phyloP scores from a whole-genome alignment of 1,140 invertebrate species.

The Arion vulgaris region DNA sequence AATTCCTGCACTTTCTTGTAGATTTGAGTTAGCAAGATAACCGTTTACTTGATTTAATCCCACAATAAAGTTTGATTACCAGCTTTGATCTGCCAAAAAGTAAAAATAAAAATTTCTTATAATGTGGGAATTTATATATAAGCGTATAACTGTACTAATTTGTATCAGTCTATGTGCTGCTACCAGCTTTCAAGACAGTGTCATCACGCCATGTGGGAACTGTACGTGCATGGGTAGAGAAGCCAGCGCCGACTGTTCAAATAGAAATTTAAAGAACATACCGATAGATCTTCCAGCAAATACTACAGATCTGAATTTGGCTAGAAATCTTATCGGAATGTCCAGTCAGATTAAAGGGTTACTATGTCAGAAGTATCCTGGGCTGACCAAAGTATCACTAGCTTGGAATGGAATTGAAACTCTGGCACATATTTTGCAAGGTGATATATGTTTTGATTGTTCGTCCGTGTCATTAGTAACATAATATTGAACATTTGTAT shows the following conservation, averaged over 20 bases:
- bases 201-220: background rate
- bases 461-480: too few relatives aligned
- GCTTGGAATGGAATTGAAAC: background rate
- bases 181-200: background rate
- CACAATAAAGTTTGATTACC: too few relatives aligned
- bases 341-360: background rate
- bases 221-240: background rate
- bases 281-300: constrained; percentile 3
- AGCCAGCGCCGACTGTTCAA: constrained; percentile 11
- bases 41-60: too few relatives aligned
- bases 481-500: too few relatives aligned
- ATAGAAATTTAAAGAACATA: background rate
- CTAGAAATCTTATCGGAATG: background rate
- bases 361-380: background rate
- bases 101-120: too few relatives aligned
- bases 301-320: background rate
- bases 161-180: background rate
- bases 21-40: too few relatives aligned
- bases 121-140: background rate
- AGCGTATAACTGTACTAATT: background rate
- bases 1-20: too few relatives aligned
- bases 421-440: background rate
- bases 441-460: background rate
- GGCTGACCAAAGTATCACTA: background rate
- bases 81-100: too few relatives aligned